Evolutionary conservation across 2,113 vertebrate genomes (phyloP).

Genomic region (Ramphastos sulfuratus): DNA sequence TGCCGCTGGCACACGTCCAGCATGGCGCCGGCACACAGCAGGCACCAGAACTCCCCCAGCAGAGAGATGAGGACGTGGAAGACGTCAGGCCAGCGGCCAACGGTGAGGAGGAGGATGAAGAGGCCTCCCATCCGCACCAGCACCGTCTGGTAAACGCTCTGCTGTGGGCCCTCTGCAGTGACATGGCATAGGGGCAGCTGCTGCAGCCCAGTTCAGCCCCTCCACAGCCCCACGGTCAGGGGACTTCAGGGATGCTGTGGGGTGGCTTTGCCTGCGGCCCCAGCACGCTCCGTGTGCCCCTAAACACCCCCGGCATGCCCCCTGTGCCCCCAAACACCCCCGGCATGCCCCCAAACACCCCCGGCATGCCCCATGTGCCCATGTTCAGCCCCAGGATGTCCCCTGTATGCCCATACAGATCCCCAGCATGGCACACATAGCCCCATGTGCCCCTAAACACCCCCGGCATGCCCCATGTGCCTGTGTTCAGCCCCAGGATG

Average conservation of each 20-base stretch:
- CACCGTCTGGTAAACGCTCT: constrained; percentile 76
- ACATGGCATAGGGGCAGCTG: fast-evolving
- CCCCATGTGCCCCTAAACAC: background rate
- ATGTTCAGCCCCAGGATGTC: background rate
- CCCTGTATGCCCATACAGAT: background rate
- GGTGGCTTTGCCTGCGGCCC: background rate
- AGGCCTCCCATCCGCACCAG: constrained; percentile 88
- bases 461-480: too few species aligned
- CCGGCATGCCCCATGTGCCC: too few species aligned
- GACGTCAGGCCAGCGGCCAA: constrained; percentile 88
- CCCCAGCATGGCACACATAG: too few species aligned
- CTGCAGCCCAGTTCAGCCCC: fast-evolving
- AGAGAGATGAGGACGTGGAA: constrained; percentile 85
- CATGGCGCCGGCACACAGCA: constrained; percentile 73
- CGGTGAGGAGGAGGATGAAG: constrained; percentile 88
- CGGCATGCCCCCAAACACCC: background rate
- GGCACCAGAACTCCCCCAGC: constrained; percentile 86
- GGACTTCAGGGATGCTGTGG: background rate
- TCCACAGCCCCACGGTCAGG: fast-evolving
- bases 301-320: too few species aligned
- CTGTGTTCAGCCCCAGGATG: background rate
- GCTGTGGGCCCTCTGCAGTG: constrained; percentile 81
- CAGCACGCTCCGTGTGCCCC: background rate
- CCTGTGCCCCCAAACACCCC: background rate
- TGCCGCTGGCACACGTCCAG: constrained; percentile 75